Conservation (phyloP, 1,140 invertebrate species). For the Brachionus koreanus region DNA sequence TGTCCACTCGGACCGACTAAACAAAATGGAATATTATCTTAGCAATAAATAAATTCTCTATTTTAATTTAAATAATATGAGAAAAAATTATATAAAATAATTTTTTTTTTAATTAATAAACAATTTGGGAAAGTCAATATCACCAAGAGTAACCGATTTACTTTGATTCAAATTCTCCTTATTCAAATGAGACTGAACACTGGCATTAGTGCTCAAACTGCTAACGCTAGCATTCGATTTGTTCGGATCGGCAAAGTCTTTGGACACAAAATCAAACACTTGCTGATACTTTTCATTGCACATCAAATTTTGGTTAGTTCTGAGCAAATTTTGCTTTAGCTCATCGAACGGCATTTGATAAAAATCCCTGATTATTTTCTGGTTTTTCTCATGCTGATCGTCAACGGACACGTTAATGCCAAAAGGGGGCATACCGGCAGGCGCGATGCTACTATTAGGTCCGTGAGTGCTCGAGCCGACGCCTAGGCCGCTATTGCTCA, state of each 20-base stretch:
- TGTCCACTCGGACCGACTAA: background rate
- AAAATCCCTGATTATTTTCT: slow-evolving; percentile 18
- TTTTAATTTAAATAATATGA: background rate
- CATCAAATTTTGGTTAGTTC: background rate
- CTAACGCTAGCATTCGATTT: background rate
- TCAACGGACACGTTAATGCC: background rate
- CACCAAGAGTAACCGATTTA: background rate
- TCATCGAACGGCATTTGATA: slow-evolving; percentile 24
- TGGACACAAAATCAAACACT: slow-evolving; percentile 1
- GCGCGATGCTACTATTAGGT: background rate
- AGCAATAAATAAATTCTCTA: background rate
- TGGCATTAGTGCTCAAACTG: slow-evolving; percentile 6
- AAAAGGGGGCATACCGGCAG: no score
- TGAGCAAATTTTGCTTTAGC: slow-evolving; percentile 5
- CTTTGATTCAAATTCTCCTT: background rate
- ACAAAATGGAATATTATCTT: background rate
- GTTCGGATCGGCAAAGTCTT: background rate
- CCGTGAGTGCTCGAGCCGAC: background rate
- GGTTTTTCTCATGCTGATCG: background rate
- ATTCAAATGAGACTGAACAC: background rate
- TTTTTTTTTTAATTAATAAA: slow-evolving; percentile 11
- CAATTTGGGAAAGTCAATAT: slow-evolving; percentile 38
- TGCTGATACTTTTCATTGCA: slow-evolving; percentile 39
- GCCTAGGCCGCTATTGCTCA: slow-evolving; percentile 14
- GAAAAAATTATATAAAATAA: background rate